phyloP scores from a whole-genome alignment of 2,888 invertebrate genomes.

The Agonopterix heracliana region DNA sequence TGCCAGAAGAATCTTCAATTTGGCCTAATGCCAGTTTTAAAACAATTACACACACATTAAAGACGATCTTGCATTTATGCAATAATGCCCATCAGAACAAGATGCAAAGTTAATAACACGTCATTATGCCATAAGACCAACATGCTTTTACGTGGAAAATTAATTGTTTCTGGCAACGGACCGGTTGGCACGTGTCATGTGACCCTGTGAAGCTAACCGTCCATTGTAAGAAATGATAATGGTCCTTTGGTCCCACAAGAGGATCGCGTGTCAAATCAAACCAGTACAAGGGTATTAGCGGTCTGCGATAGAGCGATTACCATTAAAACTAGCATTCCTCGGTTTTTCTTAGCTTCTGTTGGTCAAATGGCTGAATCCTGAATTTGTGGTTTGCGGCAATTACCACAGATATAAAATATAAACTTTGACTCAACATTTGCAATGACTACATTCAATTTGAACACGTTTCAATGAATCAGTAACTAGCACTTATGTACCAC shows the following conservation, averaged over 20 bases:
- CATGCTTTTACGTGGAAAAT: conserved; percentile 24
- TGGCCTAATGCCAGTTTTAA: not conserved
- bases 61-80: not conserved
- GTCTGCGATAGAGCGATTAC: not conserved
- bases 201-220: conserved; percentile 27
- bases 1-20: not conserved
- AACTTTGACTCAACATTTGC: conserved; percentile 4
- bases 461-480: not conserved
- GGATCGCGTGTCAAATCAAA: conserved; percentile 32
- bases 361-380: no score
- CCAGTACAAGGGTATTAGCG: conserved; percentile 1
- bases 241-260: conserved; percentile 25
- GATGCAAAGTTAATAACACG: conserved; percentile 19
- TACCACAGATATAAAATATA: not conserved
- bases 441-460: conserved; percentile 10
- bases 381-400: no score
- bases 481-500: not conserved
- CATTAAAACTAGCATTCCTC: not conserved
- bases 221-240: conserved; percentile 35
- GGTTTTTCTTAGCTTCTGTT: not conserved
- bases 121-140: conserved; percentile 17
- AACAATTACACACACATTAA: not conserved
- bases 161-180: conserved; percentile 30
- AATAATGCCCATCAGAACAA: not conserved
- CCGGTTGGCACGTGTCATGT: conserved; percentile 16